Percentiles rank a stretch among this genome's conserved stretches.
Evolutionary conservation across 1,140 invertebrate species (phyloP).

Genomic region (Homalodisca vitripennis): DNA sequence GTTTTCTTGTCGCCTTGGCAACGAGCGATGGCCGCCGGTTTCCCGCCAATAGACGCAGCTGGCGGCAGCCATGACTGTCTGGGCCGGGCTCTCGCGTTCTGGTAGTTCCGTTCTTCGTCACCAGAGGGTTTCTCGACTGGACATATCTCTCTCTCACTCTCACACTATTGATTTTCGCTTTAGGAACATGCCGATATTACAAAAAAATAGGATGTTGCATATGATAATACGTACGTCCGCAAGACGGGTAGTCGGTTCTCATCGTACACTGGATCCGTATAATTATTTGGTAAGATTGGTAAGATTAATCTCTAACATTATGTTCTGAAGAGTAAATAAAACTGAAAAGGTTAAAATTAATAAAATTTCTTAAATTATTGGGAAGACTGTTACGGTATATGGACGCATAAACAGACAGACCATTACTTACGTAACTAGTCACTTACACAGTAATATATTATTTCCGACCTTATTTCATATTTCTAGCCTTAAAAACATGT

Average conservation of each 20-base stretch:
- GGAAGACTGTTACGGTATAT: too few species aligned
- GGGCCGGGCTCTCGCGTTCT: not conserved
- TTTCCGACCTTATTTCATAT: too few species aligned
- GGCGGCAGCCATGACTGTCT: slow-evolving; percentile 12
- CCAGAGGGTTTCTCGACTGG: slow-evolving; percentile 21
- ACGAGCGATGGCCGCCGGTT: slow-evolving; percentile 22
- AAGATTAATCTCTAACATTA: too few species aligned
- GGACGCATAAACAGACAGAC: too few species aligned
- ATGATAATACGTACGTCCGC: not conserved
- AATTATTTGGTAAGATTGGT: too few species aligned
- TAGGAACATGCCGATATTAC: not conserved
- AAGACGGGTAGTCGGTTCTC: not conserved
- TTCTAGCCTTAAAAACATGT: too few species aligned
- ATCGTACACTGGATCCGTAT: too few species aligned
- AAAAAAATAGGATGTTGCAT: not conserved
- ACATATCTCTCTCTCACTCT: slow-evolving; percentile 4
- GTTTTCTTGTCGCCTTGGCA: slow-evolving; percentile 20
- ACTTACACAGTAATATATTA: too few species aligned
- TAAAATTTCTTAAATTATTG: too few species aligned
- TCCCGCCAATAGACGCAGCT: slow-evolving; percentile 16
- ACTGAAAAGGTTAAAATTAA: too few species aligned
- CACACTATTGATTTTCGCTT: slow-evolving; percentile 14
- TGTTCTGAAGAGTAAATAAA: too few species aligned
- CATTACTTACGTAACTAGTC: too few species aligned
- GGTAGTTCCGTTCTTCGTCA: slow-evolving; percentile 18